These are phyloP conservation scores for Anoplolepis gracilipes DNA, from an alignment of 1,140 invertebrate genomes.

Conservation along the genomic window DNA sequence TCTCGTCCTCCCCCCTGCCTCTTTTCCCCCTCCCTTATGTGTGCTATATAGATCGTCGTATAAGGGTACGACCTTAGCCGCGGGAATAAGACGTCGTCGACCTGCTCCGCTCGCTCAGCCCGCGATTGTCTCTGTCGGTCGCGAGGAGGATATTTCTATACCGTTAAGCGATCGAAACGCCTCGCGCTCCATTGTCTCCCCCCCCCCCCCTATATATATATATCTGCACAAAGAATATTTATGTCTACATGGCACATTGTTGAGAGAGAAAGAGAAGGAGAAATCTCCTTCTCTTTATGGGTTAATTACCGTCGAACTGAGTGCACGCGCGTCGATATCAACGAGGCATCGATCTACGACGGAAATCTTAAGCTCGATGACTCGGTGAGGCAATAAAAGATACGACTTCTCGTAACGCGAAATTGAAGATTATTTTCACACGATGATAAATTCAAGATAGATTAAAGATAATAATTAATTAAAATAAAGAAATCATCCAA, in stretches of 20 bases:
- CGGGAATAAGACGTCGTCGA: constrained; percentile 77
- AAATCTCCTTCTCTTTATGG: constrained; percentile 65
- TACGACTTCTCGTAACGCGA: constrained; percentile 17
- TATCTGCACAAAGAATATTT: constrained; percentile 53
- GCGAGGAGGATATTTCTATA: constrained; percentile 70
- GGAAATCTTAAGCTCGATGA: constrained; percentile 52
- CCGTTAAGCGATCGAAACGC: constrained; percentile 76
- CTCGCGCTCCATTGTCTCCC: constrained; percentile 75
- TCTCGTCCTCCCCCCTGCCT: constrained; percentile 24
- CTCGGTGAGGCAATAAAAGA: constrained; percentile 36
- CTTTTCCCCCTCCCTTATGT: not conserved
- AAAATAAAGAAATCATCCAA: not conserved
- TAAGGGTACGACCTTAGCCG: constrained; percentile 74
- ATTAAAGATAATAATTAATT: not conserved
- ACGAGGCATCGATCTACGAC: constrained; percentile 61
- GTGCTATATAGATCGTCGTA: constrained; percentile 68
- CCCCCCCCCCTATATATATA: constrained; percentile 64
- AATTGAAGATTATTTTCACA: constrained; percentile 3
- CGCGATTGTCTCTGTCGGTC: constrained; percentile 73
- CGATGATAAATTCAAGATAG: constrained; percentile 12
- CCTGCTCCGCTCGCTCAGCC: constrained; percentile 57
- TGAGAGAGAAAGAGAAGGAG: not conserved
- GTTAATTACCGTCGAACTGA: constrained; percentile 66
- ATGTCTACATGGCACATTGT: constrained; percentile 22
- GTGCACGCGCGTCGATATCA: constrained; percentile 39